phyloP scores from a whole-genome alignment of 2,888 invertebrate species.

The Sclerodermus sp. region DNA sequence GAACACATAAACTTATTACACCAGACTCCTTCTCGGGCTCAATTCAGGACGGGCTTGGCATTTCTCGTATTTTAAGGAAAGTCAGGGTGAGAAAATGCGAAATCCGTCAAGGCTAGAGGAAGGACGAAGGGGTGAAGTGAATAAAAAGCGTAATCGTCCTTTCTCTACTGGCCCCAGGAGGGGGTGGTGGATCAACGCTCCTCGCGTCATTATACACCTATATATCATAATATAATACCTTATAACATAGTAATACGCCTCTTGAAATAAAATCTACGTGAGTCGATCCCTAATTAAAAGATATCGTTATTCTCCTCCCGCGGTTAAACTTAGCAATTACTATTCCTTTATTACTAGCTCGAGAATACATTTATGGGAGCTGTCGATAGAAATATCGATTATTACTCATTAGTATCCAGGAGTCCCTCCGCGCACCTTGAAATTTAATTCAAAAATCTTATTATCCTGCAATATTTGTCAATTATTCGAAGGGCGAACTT shows the following conservation, averaged over 20 bases:
- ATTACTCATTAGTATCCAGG: too few relatives aligned
- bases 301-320: not conserved
- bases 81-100: constrained; percentile 1
- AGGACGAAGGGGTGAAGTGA: constrained; percentile 16
- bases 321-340: not conserved
- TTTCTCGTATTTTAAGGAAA: too few relatives aligned
- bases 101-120: constrained; percentile 6
- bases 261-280: constrained; percentile 42
- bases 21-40: constrained; percentile 18
- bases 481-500: constrained; percentile 36
- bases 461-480: too few relatives aligned
- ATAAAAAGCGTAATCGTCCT: constrained; percentile 17
- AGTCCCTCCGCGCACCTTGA: too few relatives aligned
- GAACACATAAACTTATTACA: constrained; percentile 20
- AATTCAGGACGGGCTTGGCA: too few relatives aligned
- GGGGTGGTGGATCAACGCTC: constrained; percentile 12
- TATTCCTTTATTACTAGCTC: constrained; percentile 25
- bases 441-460: too few relatives aligned
- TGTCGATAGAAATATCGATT: too few relatives aligned
- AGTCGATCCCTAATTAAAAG: constrained; percentile 39
- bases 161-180: constrained; percentile 9
- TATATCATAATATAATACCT: constrained; percentile 31
- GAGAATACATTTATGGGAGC: too few relatives aligned
- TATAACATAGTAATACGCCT: constrained; percentile 36
- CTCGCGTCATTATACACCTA: constrained; percentile 1